phyloP scores from a whole-genome alignment of 1,140 invertebrate genomes.

The Globodera rostochiensis region DNA sequence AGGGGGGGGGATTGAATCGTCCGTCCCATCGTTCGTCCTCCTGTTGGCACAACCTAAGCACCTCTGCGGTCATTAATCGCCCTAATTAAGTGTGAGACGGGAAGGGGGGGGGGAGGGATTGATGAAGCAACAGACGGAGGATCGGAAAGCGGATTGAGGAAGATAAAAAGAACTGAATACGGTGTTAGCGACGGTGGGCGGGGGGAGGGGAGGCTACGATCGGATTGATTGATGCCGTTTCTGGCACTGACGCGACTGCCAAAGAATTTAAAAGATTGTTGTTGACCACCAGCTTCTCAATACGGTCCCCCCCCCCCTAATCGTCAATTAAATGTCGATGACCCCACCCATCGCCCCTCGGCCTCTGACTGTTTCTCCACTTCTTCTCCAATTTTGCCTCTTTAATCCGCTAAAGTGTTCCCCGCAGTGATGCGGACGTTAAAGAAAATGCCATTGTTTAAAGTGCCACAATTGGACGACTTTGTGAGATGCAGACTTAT shows the following conservation, averaged over 20 bases:
- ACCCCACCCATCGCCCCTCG: background rate
- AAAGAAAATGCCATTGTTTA: background rate
- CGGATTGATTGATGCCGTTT: too few relatives aligned
- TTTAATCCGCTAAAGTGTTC: background rate
- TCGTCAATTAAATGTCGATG: background rate
- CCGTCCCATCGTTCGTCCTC: background rate
- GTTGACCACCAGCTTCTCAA: too few relatives aligned
- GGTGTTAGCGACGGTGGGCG: too few relatives aligned
- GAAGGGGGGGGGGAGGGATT: too few relatives aligned
- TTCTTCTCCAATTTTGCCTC: background rate
- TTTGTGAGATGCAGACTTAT: background rate
- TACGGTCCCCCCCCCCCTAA: background rate
- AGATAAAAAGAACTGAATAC: background rate
- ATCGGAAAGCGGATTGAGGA: background rate
- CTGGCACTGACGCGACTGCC: background rate
- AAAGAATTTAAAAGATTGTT: too few relatives aligned
- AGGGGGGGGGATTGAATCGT: background rate
- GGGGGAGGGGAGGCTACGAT: too few relatives aligned
- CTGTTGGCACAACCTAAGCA: background rate
- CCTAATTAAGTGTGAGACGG: background rate
- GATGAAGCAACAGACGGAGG: background rate
- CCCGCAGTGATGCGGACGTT: background rate
- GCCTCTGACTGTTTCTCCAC: too few relatives aligned
- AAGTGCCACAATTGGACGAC: background rate
- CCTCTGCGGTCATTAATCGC: constrained; percentile 1